Conservation (phyloP, 2,888 invertebrate species). For the Ceramica pisi region DNA sequence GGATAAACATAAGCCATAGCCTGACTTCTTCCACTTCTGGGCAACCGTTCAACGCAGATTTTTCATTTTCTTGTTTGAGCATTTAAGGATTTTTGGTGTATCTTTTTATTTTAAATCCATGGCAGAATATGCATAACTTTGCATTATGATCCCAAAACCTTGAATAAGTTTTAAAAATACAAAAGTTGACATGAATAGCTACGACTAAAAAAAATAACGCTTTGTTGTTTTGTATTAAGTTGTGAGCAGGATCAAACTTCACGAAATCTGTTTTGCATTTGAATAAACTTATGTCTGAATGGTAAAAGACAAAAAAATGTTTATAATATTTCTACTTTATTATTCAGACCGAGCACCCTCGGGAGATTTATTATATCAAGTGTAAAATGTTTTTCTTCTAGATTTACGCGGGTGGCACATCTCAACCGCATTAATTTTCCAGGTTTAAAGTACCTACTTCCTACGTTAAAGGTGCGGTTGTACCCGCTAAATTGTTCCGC, state of each 20-base stretch:
- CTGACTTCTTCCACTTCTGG: too few relatives aligned
- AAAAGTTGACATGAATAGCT: constrained; percentile 1
- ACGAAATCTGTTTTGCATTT: constrained; percentile 56
- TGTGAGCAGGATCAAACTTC: constrained; percentile 47
- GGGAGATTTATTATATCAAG: constrained; percentile 38
- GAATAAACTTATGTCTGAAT: constrained; percentile 43
- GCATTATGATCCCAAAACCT: constrained; percentile 15
- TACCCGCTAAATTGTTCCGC: background rate
- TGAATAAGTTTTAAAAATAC: constrained; percentile 11
- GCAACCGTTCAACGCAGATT: background rate
- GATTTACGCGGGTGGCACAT: constrained; percentile 29
- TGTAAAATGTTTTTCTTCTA: constrained; percentile 28
- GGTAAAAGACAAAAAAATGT: constrained; percentile 32
- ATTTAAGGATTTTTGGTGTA: background rate
- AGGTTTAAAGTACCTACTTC: constrained; percentile 18
- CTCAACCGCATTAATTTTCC: constrained; percentile 42
- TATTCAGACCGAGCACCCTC: constrained; percentile 38
- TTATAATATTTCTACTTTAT: constrained; percentile 46
- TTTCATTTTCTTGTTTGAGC: background rate
- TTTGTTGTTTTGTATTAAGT: constrained; percentile 29
- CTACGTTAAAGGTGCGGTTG: constrained; percentile 4
- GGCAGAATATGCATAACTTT: background rate
- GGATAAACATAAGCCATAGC: background rate
- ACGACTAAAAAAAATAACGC: constrained; percentile 8
- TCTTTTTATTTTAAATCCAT: background rate